Percentiles rank a stretch among this genome's conserved stretches.
Evolutionary conservation across 2,113 vertebrate genomes (phyloP).

Genomic region (Microcebus lehilahytsara): DNA sequence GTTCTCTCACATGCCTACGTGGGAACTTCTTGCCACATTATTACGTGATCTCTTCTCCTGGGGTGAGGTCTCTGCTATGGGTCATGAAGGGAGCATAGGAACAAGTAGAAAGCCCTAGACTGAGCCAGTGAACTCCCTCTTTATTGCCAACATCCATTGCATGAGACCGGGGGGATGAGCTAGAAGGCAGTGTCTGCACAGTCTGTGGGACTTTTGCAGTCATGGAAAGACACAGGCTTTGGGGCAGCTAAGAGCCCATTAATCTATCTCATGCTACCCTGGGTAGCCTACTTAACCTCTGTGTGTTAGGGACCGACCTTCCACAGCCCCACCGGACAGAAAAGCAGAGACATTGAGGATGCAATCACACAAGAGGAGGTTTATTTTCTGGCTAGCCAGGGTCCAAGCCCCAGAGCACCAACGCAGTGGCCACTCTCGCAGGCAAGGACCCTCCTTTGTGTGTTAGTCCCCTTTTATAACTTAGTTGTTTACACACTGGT

Average conservation of each 20-base stretch:
- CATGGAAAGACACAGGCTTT: neutral
- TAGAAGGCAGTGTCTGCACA: neutral
- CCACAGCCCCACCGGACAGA: no score
- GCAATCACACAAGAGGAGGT: no score
- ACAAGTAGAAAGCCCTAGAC: neutral
- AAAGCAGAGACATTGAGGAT: no score
- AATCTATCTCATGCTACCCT: neutral
- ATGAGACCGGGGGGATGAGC: neutral
- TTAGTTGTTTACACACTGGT: no score
- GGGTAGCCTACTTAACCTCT: neutral
- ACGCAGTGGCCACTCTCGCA: no score
- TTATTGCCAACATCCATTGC: neutral
- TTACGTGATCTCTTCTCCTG: neutral
- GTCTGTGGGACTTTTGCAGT: neutral
- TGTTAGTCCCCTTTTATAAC: no score
- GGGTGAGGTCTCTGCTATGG: neutral
- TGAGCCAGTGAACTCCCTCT: neutral
- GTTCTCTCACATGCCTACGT: neutral
- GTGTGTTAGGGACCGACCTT: no score
- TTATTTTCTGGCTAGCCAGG: no score
- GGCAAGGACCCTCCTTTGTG: no score
- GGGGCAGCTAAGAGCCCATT: neutral
- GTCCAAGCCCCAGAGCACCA: no score
- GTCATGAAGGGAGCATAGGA: neutral
- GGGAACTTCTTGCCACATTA: neutral